phyloP scores from a whole-genome alignment of 2,113 vertebrate genomes.

The Bubo scandiacus region DNA sequence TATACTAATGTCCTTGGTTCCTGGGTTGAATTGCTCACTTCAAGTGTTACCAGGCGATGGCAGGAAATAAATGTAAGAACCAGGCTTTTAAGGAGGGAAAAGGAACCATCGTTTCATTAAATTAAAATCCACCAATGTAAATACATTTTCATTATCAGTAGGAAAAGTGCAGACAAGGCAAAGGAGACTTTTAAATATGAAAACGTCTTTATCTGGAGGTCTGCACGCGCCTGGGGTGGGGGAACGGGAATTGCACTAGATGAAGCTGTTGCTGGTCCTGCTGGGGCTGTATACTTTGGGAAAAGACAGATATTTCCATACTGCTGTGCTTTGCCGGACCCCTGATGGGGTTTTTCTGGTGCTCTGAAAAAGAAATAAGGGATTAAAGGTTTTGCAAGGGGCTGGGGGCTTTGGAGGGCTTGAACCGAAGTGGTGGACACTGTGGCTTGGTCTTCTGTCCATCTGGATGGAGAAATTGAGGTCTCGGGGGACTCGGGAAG shows the following conservation, averaged over 20 bases:
- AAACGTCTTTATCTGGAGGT: background rate
- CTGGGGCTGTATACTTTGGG: accelerated
- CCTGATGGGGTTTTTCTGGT: accelerated
- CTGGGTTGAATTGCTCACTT: background rate
- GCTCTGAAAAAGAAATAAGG: background rate
- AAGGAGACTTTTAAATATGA: background rate
- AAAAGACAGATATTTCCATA: accelerated
- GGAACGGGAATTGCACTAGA: background rate
- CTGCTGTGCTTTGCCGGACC: accelerated
- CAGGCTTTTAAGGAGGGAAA: background rate
- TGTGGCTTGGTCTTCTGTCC: background rate
- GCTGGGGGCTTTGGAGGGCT: background rate
- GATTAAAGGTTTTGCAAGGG: background rate
- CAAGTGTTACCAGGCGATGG: background rate
- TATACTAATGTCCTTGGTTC: background rate
- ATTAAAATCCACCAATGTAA: background rate
- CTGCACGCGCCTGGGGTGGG: accelerated
- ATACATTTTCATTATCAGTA: background rate
- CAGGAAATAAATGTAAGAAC: background rate
- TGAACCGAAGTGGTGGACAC: background rate
- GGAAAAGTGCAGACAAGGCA: background rate
- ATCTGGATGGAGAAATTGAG: background rate
- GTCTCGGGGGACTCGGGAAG: background rate
- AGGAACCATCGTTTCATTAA: background rate
- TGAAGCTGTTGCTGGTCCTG: background rate